These are phyloP conservation scores for Argyrosomus regius DNA, from an alignment of 2,797 vertebrate species.

Conservation along the genomic window DNA sequence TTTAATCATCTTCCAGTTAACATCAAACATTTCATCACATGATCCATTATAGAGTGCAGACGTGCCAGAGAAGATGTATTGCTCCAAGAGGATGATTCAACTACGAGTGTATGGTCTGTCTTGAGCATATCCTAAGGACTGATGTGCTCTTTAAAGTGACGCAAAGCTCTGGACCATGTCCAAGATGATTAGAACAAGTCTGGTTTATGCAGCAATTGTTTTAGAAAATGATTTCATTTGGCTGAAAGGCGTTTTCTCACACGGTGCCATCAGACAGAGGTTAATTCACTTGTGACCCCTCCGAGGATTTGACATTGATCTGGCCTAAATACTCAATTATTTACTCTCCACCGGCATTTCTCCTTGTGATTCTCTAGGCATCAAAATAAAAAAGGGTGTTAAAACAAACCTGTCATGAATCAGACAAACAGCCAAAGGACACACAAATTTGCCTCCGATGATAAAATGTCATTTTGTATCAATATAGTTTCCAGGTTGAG, in stretches of 20 bases:
- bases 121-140: conserved; percentile 50
- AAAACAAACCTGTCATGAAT: conserved; percentile 51
- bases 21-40: conserved; percentile 54
- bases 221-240: conserved; percentile 46
- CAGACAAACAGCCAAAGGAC: conserved; percentile 17
- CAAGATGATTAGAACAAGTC: conserved; percentile 43
- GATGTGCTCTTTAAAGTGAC: conserved; percentile 63
- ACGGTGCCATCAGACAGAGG: conserved; percentile 46
- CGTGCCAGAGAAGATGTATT: conserved; percentile 31
- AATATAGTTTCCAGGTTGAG: not conserved
- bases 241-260: conserved; percentile 63
- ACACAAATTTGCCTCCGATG: not conserved
- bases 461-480: conserved; percentile 25
- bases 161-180: conserved; percentile 36
- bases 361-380: conserved; percentile 15
- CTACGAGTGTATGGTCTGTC: conserved; percentile 38
- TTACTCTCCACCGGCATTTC: conserved; percentile 47
- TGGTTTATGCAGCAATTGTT: conserved; percentile 16
- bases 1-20: conserved; percentile 55
- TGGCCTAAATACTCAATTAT: conserved; percentile 59
- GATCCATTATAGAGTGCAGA: conserved; percentile 38
- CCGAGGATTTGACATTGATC: conserved; percentile 66
- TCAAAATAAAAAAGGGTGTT: conserved; percentile 35
- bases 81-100: conserved; percentile 50
- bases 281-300: conserved; percentile 59